Percentiles rank a stretch among this genome's conserved stretches.
Conservation (phyloP, 2,113 vertebrate species). For the Pholis gunnellus region DNA sequence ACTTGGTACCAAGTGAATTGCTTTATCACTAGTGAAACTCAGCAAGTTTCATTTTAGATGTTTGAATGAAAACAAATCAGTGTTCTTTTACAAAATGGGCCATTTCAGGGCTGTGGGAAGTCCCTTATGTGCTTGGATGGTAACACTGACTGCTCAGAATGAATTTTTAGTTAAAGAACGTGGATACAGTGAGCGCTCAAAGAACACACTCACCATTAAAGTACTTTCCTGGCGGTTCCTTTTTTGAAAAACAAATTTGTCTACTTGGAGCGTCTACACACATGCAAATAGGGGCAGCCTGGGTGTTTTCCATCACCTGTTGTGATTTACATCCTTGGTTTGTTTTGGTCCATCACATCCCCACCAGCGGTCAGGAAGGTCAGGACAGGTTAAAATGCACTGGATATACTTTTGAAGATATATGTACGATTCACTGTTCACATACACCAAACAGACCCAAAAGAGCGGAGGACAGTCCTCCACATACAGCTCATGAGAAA, state of each 20-base stretch:
- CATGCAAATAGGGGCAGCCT: slow-evolving; percentile 81
- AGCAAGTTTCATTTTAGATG: not conserved
- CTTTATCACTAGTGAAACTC: not conserved
- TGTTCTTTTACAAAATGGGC: slow-evolving; percentile 11
- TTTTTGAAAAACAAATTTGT: slow-evolving; percentile 86
- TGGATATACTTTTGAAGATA: not conserved
- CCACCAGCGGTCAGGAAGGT: slow-evolving; percentile 47
- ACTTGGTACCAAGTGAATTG: not conserved
- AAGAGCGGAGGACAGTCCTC: not conserved
- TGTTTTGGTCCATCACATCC: slow-evolving; percentile 43
- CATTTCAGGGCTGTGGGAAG: not conserved
- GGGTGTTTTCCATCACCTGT: slow-evolving; percentile 82
- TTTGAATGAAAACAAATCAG: slow-evolving; percentile 4
- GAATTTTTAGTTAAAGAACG: not conserved
- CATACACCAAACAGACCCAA: not conserved
- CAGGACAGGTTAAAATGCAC: slow-evolving; percentile 28
- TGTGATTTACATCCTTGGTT: slow-evolving; percentile 80
- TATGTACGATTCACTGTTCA: not conserved
- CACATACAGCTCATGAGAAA: not conserved
- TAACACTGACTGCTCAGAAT: not conserved
- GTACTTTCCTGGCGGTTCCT: slow-evolving; percentile 46
- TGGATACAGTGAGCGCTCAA: not conserved
- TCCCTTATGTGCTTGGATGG: slow-evolving; percentile 2
- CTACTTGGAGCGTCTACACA: slow-evolving; percentile 59
- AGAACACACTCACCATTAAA: not conserved